Evolutionary conservation across 2,888 invertebrate genomes (phyloP), one percentile per base, ranked within the genome.

Genomic region (Schizaphis graminum): DNA sequence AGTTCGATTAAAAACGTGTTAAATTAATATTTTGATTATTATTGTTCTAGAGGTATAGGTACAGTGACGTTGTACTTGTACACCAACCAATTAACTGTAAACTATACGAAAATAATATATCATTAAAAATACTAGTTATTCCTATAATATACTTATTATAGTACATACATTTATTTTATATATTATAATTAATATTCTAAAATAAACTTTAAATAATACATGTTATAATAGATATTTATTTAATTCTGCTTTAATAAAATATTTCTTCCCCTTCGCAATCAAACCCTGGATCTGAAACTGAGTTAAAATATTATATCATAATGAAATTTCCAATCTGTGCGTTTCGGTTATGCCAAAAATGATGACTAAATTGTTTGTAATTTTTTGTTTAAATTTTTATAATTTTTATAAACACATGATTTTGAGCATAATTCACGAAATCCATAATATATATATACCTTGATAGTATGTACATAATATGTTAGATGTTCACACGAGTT

Each of bases 401-500:
- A 47, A 28, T 47, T 41, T 41, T 84, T 21, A 24, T 89, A 28
- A 44, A 57, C 8, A 7, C 13, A n/a, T 28, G 44, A 28, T 44
- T 28, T 57, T 87, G 5, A 77, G 21, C 26, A 77, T 77, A 77
- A 35, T 77, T 77, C 77, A 77, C 77, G 7, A 77, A 77, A 77
- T 77, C 21, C 21, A 35, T 77, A 77, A 77, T 77, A 35, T 77
- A n/a, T n/a, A 77, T 35, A 77, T 77, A 24, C 35, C n/a, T 35
- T n/a, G 56, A 21, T 35, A 56, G 35, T 57, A 61, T n/a, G 41
- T 41, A 35, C 35, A 77, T n/a, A 28, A 77, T n/a, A 28, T 57
- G 44, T 89, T 49, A 35, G 35, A 47, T 91, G 67, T 92, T 92
- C 92, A 61, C 92, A 92, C 87, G 86, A 49, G 92, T 87, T 92